A percentile compares a stretch with the other conserved stretches of the same genome.
phyloP scores from a whole-genome alignment of 2,888 invertebrate genomes.

The Rotaria macrura region DNA sequence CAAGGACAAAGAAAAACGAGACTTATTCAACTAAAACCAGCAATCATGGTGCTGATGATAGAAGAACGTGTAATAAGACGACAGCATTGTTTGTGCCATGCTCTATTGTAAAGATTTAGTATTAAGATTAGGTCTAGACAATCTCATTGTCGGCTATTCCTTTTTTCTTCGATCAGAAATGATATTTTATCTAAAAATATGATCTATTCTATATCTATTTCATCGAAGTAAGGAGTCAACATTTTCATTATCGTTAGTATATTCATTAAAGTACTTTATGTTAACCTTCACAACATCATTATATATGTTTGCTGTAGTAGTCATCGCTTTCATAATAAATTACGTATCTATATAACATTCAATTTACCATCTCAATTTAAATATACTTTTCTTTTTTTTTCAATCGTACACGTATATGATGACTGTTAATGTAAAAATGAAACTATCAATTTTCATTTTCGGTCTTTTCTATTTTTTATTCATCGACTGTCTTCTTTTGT shows the following conservation, averaged over 20 bases:
- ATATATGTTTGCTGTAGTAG: background rate
- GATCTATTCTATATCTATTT: background rate
- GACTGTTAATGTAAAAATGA: no score
- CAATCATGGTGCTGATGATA: background rate
- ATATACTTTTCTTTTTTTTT: background rate
- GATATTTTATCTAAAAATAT: background rate
- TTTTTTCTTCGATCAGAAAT: background rate
- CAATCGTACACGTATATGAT: background rate
- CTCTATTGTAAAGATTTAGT: background rate
- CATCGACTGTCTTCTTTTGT: background rate
- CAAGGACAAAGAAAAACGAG: background rate
- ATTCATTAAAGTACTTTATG: no score
- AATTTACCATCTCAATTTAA: background rate
- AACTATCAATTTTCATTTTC: no score
- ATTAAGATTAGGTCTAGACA: background rate
- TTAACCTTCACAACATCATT: background rate
- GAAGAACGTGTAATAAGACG: background rate
- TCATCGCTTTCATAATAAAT: background rate
- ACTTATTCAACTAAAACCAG: background rate
- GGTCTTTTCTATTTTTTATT: background rate
- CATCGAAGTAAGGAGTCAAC: background rate
- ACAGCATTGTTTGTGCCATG: background rate
- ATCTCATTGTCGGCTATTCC: background rate
- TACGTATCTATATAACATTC: background rate
- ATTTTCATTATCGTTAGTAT: no score